A percentile compares a stretch with the other conserved stretches of the same genome.
Evolutionary conservation across 2,888 invertebrate genomes (phyloP).

Genomic region (Hermodice carunculata): DNA sequence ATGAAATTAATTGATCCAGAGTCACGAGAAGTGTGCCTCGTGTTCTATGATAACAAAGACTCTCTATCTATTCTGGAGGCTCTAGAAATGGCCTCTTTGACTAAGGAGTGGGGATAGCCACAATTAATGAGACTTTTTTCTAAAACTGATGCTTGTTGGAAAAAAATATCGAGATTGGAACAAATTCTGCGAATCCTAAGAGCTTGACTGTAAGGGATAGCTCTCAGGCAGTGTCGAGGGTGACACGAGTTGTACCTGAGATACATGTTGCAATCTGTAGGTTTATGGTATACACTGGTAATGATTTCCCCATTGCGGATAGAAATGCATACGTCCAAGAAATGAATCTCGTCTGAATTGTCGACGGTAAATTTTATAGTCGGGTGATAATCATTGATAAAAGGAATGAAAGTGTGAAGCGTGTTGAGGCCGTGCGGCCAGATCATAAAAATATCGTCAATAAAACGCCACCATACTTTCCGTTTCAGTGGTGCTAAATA

Average conservation of each 20-base stretch:
- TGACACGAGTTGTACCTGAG: not conserved
- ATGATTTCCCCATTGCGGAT: not conserved
- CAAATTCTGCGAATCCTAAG: not conserved
- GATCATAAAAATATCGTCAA: not conserved
- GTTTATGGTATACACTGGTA: not conserved
- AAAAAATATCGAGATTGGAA: not conserved
- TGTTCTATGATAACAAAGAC: too few relatives aligned
- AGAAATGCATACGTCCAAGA: not conserved
- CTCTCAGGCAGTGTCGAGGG: not conserved
- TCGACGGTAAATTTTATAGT: constrained; percentile 5
- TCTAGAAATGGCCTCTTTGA: too few relatives aligned
- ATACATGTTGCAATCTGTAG: not conserved
- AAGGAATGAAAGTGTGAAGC: not conserved
- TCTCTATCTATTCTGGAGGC: too few relatives aligned
- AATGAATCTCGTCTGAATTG: too few relatives aligned
- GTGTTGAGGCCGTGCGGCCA: not conserved
- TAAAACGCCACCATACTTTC: not conserved
- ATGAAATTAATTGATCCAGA: too few relatives aligned
- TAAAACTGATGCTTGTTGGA: not conserved
- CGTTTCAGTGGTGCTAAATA: not conserved
- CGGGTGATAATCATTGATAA: not conserved
- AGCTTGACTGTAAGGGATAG: not conserved
- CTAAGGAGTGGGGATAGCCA: too few relatives aligned
- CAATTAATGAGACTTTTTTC: too few relatives aligned
- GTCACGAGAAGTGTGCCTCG: too few relatives aligned